Evolutionary conservation across 2,888 invertebrate species (phyloP).

Genomic region (Spodoptera exigua): DNA sequence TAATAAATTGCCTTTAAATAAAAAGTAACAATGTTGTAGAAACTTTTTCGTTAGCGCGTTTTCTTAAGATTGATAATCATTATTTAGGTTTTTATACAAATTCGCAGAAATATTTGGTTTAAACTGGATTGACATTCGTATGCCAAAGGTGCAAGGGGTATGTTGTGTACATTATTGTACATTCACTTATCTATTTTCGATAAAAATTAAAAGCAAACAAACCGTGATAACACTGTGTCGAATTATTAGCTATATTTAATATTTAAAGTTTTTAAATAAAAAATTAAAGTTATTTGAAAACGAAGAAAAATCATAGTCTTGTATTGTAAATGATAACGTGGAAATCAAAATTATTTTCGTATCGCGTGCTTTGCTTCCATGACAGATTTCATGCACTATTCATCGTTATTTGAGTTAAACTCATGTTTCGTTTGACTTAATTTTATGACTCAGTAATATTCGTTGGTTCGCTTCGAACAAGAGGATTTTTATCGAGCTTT

Average conservation of each 20-base stretch:
- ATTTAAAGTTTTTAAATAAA: too few species aligned
- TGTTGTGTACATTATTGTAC: slow-evolving; percentile 8
- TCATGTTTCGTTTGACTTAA: slow-evolving; percentile 36
- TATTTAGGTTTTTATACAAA: too few species aligned
- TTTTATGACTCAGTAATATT: slow-evolving; percentile 36
- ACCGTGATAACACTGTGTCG: slow-evolving; percentile 44
- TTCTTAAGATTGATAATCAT: too few species aligned
- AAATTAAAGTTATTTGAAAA: slow-evolving; percentile 34
- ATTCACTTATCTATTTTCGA: slow-evolving; percentile 41
- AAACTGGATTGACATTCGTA: slow-evolving; percentile 5
- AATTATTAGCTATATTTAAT: too few species aligned
- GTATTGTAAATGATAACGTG: slow-evolving; percentile 48
- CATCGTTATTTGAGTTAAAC: slow-evolving; percentile 50
- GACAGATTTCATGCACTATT: slow-evolving; percentile 48
- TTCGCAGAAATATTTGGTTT: slow-evolving; percentile 1
- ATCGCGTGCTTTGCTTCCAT: slow-evolving; percentile 69
- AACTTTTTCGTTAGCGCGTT: too few species aligned
- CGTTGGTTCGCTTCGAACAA: slow-evolving; percentile 11
- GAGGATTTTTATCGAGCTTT: slow-evolving; percentile 14
- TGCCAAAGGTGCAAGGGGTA: slow-evolving; percentile 35
- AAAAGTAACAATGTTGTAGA: too few species aligned
- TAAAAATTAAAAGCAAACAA: slow-evolving; percentile 37
- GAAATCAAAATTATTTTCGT: slow-evolving; percentile 62
- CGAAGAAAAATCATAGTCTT: slow-evolving; percentile 27
- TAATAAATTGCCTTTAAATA: too few species aligned